Percentiles rank a stretch among this genome's conserved stretches.
phyloP scores from a whole-genome alignment of 53 echinoderm and acorn worm species.

The Hippasteria phrygiana region DNA sequence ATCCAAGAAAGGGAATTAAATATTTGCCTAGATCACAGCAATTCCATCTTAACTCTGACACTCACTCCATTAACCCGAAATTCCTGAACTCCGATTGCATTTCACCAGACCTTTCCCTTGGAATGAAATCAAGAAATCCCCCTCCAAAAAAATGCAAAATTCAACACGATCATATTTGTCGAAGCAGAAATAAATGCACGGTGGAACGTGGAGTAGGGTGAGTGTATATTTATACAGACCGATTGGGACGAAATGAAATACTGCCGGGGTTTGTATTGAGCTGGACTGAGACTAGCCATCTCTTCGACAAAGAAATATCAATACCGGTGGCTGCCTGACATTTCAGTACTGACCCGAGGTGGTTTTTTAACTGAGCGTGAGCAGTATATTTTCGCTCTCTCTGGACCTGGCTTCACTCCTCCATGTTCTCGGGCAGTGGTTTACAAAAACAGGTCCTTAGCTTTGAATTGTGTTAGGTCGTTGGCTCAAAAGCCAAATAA shows the following conservation, averaged over 20 bases:
- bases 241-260: slow-evolving; percentile 46
- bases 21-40: too few relatives aligned
- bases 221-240: slow-evolving; percentile 41
- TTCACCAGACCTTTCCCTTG: background rate
- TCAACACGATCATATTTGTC: background rate
- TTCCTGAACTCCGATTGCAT: too few relatives aligned
- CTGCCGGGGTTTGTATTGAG: slow-evolving; percentile 26
- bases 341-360: slow-evolving; percentile 23
- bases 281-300: background rate
- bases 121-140: background rate
- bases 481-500: too few relatives aligned
- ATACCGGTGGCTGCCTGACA: slow-evolving; percentile 27
- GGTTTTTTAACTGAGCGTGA: background rate
- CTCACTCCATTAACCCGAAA: too few relatives aligned
- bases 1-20: too few relatives aligned
- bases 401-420: background rate
- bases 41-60: too few relatives aligned
- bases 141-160: background rate
- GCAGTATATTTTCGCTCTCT: background rate
- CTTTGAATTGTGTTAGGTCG: background rate
- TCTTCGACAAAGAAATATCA: slow-evolving; percentile 31
- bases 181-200: background rate
- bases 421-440: background rate
- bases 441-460: background rate
- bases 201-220: background rate